Evolutionary conservation across 2,113 vertebrate genomes (phyloP), one percentile per base, ranked within the genome.

Genomic region (Balaenoptera acutorostrata): DNA sequence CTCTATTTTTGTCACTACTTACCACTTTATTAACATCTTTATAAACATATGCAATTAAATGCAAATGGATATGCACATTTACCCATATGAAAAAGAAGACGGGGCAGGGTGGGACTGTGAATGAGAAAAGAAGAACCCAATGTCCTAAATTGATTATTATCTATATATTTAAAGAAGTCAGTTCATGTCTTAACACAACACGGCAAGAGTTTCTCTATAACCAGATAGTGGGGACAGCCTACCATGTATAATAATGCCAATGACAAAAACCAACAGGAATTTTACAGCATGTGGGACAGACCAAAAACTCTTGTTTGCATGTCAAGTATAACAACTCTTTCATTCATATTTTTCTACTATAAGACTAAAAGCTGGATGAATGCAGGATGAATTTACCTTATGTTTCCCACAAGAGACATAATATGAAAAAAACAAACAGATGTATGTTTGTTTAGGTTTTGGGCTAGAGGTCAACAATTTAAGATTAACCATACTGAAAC

Each of bases 181-280:
- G 72, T 94, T 96, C 44, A 63, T 72, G 44, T 71, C 90, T 86
- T 92, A 94, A 63, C 31, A 29, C 63, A 92, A 59, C 39, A 89
- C 23, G 68, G 90, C 57, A 61, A 92, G 82, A 95, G 89, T n/a
- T 82, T 93, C 55, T 96, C 71, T 46, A 25, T 66, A 94, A 85
- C 49, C 49, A 96, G 94, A 86, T 72, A 90, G 96, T 14, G 41
- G 46, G n/a, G 44, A 92, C 2, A 87, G 39, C 49, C 78, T 71
- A 78, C 41, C 15, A 3, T 23, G 11, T 68, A 61, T 18, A 87
- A 81, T 66, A 83, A 93, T 31, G 69, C 21, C 64, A 96, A 87
- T 7, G 86, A 95, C 25, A 95, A 95, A 91, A 91, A 85, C 15
- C 69, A 96, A 93, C 18, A 95, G 44, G 87, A 96, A 92, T 49